Base-by-base conservation (phyloP, 2,113 vertebrate species). In the Tylochromis polylepis region DNA sequence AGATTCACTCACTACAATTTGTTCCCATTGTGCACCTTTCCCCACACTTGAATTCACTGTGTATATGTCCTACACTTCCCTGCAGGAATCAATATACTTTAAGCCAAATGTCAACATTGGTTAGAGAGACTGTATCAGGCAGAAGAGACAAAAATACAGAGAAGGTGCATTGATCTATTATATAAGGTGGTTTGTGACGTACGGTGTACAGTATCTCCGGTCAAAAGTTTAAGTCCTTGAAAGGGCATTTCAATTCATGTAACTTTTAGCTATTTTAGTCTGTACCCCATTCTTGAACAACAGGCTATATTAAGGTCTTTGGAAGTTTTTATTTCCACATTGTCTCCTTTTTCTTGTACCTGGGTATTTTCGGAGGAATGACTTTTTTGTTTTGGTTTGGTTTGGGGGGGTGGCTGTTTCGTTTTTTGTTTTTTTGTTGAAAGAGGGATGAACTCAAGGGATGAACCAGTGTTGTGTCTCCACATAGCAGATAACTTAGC, bases 71-170 rank as follows among this genome's bases (percentile, higher is more conserved):
- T 87, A 16, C 62, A 78, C 86, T 81, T 90, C 89, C 83, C 78
- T 46, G 20, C 41, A 36, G 49, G 15, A 92, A 94, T 95, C 95
- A 90, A 94, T 95, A 90, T 41, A 88, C 89, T 91, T 86, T 85
- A 88, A 95, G 92, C 79, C 91, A 94, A 93, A 95, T 93, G 92
- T 94, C 92, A 94, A 87, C 92, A 89, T 51, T 85, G 87, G 87
- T 91, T 87, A 83, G 90, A 83, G 85, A 86, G 85, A 83, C 86
- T 59, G 85, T 83, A 82, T 84, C 72, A 5, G 59, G 85, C 82
- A 51, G 57, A 91, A 36, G 51, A 87, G 81, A 90, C 85, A 49
- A 53, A 93, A 91, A 94, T 81, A 91, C 72, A 83, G 80, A 94
- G 70, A 82, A 85, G 85, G 38, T 16, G 24, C 89, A 94, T 93